phyloP scores from a whole-genome alignment of 2,888 invertebrate species.

The Cantharis lateralis region DNA sequence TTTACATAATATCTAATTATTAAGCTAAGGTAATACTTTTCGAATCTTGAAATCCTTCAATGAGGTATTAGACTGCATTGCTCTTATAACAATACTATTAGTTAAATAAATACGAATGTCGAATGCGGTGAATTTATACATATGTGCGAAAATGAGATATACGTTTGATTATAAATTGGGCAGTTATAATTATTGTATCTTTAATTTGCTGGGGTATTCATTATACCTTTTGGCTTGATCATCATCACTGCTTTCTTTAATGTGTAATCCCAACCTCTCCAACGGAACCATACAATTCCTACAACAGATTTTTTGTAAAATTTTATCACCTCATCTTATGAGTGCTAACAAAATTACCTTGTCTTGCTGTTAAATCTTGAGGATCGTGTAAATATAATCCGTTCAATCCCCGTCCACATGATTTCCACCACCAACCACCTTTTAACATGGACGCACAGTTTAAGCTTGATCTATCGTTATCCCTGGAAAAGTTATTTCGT shows the following conservation, averaged over 20 bases:
- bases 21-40: conserved; percentile 24
- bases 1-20: background rate
- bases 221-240: conserved; percentile 80
- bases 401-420: conserved; percentile 87
- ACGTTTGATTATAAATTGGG: conserved; percentile 49
- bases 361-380: conserved; percentile 86
- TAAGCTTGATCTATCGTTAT: conserved; percentile 87
- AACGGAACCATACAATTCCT: conserved; percentile 94
- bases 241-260: conserved; percentile 88
- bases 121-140: conserved; percentile 24
- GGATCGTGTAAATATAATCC: conserved; percentile 89
- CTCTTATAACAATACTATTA: background rate
- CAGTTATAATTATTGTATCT: conserved; percentile 12
- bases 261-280: conserved; percentile 95
- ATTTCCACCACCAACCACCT: conserved; percentile 96
- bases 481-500: conserved; percentile 62
- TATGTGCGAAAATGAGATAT: conserved; percentile 22
- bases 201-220: conserved; percentile 8
- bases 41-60: conserved; percentile 16
- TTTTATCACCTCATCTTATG: background rate
- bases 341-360: conserved; percentile 68
- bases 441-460: conserved; percentile 93
- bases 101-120: conserved; percentile 17
- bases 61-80: conserved; percentile 20
- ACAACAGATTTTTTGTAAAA: conserved; percentile 31